Conservation (phyloP, 1,140 invertebrate genomes). For the Brachionus calyciflorus region DNA sequence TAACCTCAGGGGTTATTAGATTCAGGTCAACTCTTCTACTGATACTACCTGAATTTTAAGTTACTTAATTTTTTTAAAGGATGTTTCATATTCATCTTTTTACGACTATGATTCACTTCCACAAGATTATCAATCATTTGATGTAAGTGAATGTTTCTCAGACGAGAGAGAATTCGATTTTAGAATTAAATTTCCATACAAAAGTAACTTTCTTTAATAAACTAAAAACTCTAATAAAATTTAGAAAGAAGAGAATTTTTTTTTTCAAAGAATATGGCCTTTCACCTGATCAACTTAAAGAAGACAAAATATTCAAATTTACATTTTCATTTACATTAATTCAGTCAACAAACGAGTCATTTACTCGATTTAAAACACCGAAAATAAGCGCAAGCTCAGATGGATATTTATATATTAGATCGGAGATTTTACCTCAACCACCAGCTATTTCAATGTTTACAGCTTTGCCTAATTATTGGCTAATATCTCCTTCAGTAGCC, state of each 20-base stretch:
- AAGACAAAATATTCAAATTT: background rate
- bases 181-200: constrained; percentile 32
- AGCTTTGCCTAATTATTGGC: constrained; percentile 11
- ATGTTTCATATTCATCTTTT: constrained; percentile 23
- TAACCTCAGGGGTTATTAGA: too few species aligned
- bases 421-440: constrained; percentile 19
- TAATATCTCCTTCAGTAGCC: background rate
- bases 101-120: background rate
- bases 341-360: background rate
- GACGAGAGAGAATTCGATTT: background rate
- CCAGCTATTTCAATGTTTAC: constrained; percentile 25
- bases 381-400: constrained; percentile 8
- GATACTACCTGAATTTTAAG: too few species aligned
- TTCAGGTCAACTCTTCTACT: too few species aligned
- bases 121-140: background rate
- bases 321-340: background rate
- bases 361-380: constrained; percentile 8
- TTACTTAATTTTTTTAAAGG: background rate
- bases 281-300: background rate
- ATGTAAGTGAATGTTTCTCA: constrained; percentile 8
- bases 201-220: too few species aligned
- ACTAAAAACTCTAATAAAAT: background rate
- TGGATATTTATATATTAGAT: constrained; percentile 38
- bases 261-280: background rate
- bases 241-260: background rate